These are phyloP conservation scores for Agrilus biguttatus DNA, from an alignment of 2,888 invertebrate species.

Conservation along the genomic window DNA sequence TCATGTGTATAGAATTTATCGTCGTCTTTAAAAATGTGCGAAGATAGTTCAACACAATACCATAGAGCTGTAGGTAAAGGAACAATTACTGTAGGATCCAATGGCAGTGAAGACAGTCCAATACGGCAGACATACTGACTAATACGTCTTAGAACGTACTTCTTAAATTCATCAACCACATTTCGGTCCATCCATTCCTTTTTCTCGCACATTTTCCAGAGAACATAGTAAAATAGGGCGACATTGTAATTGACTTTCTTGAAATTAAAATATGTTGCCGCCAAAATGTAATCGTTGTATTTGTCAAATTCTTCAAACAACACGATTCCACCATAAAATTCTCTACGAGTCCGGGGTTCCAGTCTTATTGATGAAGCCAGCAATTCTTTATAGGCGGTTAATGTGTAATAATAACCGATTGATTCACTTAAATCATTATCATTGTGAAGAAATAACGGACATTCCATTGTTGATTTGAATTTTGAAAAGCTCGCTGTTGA, in stretches of 20 bases:
- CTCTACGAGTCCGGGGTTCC: no score
- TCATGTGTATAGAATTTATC: background rate
- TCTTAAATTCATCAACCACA: no score
- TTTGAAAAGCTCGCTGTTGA: no score
- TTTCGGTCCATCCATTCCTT: no score
- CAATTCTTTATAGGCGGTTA: no score
- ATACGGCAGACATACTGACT: background rate
- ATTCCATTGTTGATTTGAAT: no score
- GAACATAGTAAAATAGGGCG: background rate
- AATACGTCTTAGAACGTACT: no score
- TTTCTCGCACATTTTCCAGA: background rate
- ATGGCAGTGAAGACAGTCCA: background rate
- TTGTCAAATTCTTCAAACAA: constrained; percentile 18
- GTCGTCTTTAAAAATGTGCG: background rate
- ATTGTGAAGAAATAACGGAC: no score
- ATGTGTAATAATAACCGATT: no score
- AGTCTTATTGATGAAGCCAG: no score
- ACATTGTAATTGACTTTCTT: constrained; percentile 15
- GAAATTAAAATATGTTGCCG: constrained; percentile 22
- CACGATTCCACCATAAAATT: constrained; percentile 13
- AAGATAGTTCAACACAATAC: constrained; percentile 20
- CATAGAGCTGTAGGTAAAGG: constrained; percentile 12
- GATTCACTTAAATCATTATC: no score
- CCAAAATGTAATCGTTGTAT: constrained; percentile 25
- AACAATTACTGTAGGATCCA: background rate